Conservation (phyloP, 2,113 vertebrate genomes). For the Sprattus sprattus region DNA sequence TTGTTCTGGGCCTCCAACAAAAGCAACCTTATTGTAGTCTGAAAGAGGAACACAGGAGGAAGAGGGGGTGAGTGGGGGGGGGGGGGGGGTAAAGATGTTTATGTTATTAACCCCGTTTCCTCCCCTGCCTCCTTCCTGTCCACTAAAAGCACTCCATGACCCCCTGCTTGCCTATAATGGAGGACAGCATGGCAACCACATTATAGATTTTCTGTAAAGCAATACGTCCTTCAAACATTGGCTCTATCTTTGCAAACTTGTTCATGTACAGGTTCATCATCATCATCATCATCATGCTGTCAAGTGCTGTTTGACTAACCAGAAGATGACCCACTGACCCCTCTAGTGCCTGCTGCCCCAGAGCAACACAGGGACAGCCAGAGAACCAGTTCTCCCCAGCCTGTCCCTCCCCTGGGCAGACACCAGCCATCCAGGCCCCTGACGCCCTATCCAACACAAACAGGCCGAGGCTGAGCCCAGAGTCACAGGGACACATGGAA, state of each 20-base stretch:
- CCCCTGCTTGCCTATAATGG: neutral
- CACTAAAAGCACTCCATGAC: neutral
- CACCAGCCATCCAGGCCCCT: slow-evolving; percentile 12
- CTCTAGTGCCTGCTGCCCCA: slow-evolving; percentile 26
- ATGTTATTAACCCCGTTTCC: slow-evolving; percentile 19
- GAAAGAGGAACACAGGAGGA: slow-evolving; percentile 24
- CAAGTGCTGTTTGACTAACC: neutral
- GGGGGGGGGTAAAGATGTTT: slow-evolving; percentile 34
- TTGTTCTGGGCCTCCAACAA: slow-evolving; percentile 28
- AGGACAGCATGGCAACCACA: neutral
- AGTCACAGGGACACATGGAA: slow-evolving; percentile 15
- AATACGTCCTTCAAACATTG: neutral
- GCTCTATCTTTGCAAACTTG: neutral
- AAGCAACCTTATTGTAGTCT: slow-evolving; percentile 17
- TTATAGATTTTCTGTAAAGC: neutral
- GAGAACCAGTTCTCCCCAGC: slow-evolving; percentile 19
- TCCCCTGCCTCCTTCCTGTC: slow-evolving; percentile 22
- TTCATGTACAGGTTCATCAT: neutral
- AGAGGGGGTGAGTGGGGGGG: slow-evolving; percentile 10
- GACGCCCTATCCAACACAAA: slow-evolving; percentile 41
- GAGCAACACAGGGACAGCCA: slow-evolving; percentile 44
- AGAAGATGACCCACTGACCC: neutral
- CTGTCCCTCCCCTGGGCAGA: neutral
- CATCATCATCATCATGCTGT: neutral
- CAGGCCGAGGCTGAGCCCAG: slow-evolving; percentile 24